Conservation (phyloP, 2,797 vertebrate species). For the Eulemur mongoz region DNA sequence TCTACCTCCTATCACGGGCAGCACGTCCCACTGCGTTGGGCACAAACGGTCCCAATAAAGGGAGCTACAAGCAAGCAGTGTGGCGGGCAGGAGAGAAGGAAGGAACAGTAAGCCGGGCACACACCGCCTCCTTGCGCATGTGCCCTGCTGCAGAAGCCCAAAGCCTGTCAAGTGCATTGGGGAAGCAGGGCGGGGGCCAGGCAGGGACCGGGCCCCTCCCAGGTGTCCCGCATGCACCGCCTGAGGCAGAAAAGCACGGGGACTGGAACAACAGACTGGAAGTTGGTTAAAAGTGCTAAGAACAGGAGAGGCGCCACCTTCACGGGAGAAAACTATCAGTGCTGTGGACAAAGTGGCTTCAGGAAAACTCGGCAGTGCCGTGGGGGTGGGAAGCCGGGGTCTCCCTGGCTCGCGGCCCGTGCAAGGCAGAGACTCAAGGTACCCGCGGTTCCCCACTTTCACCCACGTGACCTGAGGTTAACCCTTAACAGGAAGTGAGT, state of each 20-base stretch:
- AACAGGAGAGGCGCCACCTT: neutral
- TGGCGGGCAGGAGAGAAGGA: neutral
- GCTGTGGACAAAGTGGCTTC: too few species aligned
- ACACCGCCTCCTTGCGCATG: neutral
- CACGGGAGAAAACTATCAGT: neutral
- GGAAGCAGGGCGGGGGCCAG: too few species aligned
- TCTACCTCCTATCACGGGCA: too few species aligned
- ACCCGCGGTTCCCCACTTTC: neutral
- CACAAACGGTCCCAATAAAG: neutral
- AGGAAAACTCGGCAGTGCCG: neutral
- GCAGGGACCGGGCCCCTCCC: too few species aligned
- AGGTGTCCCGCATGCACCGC: neutral
- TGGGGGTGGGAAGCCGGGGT: too few species aligned
- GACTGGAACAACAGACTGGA: too few species aligned
- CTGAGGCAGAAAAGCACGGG: neutral
- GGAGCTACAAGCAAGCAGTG: neutral
- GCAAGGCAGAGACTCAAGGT: neutral
- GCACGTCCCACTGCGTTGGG: too few species aligned
- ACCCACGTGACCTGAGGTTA: neutral
- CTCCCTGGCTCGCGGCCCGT: neutral
- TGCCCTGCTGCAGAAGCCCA: neutral
- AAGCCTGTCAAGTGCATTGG: too few species aligned
- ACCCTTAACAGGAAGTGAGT: neutral
- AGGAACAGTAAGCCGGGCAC: neutral
- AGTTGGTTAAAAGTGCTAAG: neutral